Conservation (phyloP, 2,888 invertebrate species). For the Blera fallax region DNA sequence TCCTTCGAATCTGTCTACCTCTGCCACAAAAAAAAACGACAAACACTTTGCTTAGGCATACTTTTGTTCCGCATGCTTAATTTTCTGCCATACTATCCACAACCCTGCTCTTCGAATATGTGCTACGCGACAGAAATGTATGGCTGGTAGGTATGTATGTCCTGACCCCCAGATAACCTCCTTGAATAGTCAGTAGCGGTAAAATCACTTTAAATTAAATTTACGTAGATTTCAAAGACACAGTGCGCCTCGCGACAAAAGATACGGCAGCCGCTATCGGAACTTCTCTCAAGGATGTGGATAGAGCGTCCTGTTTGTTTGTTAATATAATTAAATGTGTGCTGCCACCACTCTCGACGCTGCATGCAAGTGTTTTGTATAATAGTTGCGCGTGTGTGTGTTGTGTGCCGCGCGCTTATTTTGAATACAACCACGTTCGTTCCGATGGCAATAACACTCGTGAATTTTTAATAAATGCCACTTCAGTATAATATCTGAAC, state of each 20-base stretch:
- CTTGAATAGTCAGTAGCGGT: not conserved
- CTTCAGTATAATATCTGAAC: slow-evolving; percentile 67
- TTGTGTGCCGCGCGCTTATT: not conserved
- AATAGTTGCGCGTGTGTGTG: not conserved
- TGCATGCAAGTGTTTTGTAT: slow-evolving; percentile 10
- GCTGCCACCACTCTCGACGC: not conserved
- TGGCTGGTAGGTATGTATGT: no score
- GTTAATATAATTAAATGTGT: slow-evolving; percentile 54
- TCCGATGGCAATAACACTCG: slow-evolving; percentile 53
- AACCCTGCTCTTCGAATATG: not conserved
- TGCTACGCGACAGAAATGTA: not conserved
- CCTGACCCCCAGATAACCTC: not conserved
- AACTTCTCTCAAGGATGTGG: not conserved
- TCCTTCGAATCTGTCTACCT: not conserved
- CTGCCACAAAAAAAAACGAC: slow-evolving; percentile 30
- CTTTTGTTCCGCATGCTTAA: slow-evolving; percentile 35
- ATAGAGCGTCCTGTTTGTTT: slow-evolving; percentile 42
- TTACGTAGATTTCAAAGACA: not conserved
- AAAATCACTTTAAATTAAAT: slow-evolving; percentile 38
- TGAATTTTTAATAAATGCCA: slow-evolving; percentile 69
- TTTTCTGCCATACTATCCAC: not conserved
- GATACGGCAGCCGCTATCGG: not conserved
- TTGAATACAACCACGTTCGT: slow-evolving; percentile 47
- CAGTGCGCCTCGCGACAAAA: not conserved
- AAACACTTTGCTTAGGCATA: slow-evolving; percentile 4